These are phyloP conservation scores for Babylonia areolata DNA, from an alignment of 1,140 invertebrate species.

Conservation along the genomic window DNA sequence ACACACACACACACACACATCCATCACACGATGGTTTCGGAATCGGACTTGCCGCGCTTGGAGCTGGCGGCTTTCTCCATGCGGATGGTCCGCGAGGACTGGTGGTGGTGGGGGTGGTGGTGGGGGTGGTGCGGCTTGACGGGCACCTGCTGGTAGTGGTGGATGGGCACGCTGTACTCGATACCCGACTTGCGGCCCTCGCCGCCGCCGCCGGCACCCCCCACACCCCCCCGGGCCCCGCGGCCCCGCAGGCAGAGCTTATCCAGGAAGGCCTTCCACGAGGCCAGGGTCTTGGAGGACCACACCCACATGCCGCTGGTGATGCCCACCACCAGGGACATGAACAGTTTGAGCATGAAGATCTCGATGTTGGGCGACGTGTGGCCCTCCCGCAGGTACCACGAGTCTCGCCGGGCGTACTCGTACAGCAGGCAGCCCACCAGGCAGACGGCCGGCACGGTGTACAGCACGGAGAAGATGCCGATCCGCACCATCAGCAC, in stretches of 20 bases:
- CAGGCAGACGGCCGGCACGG: slow-evolving; percentile 78
- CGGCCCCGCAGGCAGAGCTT: slow-evolving; percentile 63
- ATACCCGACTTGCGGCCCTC: slow-evolving; percentile 39
- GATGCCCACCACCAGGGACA: slow-evolving; percentile 96
- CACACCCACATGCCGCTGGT: slow-evolving; percentile 98
- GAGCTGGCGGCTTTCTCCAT: slow-evolving; percentile 69
- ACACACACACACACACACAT: background rate
- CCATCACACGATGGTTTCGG: slow-evolving; percentile 72
- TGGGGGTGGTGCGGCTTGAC: slow-evolving; percentile 55
- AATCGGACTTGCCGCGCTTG: slow-evolving; percentile 72
- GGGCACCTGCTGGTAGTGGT: slow-evolving; percentile 67
- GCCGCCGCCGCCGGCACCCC: background rate
- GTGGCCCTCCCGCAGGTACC: slow-evolving; percentile 58
- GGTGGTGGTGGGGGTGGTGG: background rate
- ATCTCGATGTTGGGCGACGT: slow-evolving; percentile 77
- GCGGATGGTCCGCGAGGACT: slow-evolving; percentile 61
- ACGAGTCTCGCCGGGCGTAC: slow-evolving; percentile 79
- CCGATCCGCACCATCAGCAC: slow-evolving; percentile 78
- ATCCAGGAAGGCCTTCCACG: slow-evolving; percentile 88
- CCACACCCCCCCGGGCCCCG: background rate
- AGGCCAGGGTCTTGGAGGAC: slow-evolving; percentile 95
- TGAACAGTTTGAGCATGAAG: slow-evolving; percentile 96
- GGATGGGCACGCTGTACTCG: slow-evolving; percentile 65
- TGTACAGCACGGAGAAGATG: slow-evolving; percentile 79
- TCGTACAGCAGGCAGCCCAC: slow-evolving; percentile 80